Evolutionary conservation across 1,140 invertebrate species (phyloP), one percentile per base, ranked within the genome.

Genomic region (Trichomalopsis sarcophagae): DNA sequence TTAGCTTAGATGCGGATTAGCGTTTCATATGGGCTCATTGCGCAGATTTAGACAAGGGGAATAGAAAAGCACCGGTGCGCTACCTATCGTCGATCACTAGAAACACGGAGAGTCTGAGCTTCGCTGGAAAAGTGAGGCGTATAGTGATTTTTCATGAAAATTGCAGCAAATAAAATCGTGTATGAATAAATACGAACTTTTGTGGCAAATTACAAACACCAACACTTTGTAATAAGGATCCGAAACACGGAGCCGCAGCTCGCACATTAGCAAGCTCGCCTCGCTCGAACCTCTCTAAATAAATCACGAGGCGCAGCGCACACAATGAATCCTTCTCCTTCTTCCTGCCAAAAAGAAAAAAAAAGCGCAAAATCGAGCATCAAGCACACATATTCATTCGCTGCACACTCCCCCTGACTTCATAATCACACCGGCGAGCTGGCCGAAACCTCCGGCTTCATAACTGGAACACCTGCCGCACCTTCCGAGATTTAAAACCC

Each of bases 391-490:
- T 17, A 62, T n/a, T 36, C 33, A 2, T 36, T 27, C 27, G 14
- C 55, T 10, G 21, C 55, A 21, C 55, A 21, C 55, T n/a, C 55
- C 17, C 55, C 55, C 21, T 62, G 55, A 62, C 55, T 62, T 62
- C 21, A 62, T 62, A 62, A 62, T 62, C 55, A 62, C 55, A 62
- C 55, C 55, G 21, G 14, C 1, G 55, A 62, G 55, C 21, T 36
- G 33, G 2, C 55, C 17, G 21, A 62, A 62, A 73, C 4, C 69
- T 73, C 27, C 23, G 62, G 40, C 75, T 62, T 83, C 74, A 44
- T 84, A 30, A 71, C 11, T 62, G 77, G 23, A 78, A 78, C 83
- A 84, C 77, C 83, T 84, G 83, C 76, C 68, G n/a, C 44, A 69
- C 76, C 40, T 78, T 55, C 27, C 44, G 30, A 50, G 76, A 79